Conservation (phyloP, 2,113 vertebrate species). For the Osmerus mordax region DNA sequence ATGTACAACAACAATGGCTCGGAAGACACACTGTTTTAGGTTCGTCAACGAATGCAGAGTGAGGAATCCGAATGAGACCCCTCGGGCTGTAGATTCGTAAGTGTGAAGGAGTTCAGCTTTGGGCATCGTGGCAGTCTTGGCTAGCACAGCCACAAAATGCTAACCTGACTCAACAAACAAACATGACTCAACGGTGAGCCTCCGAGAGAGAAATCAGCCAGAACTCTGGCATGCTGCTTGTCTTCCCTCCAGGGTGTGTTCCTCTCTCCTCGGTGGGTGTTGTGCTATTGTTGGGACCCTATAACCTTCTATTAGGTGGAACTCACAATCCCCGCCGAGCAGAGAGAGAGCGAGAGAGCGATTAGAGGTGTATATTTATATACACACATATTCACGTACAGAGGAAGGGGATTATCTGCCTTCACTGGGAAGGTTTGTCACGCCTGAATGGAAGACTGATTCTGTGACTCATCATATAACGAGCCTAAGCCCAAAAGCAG, state of each 20-base stretch:
- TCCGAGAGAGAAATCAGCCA: neutral
- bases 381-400: neutral
- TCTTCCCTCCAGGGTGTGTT: neutral
- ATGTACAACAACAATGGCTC: no score
- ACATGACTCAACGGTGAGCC: conserved; percentile 9
- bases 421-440: conserved; percentile 19
- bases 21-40: no score
- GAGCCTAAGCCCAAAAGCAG: conserved; percentile 31
- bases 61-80: no score
- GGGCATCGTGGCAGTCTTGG: no score
- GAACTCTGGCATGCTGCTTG: neutral
- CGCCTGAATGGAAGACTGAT: conserved; percentile 16
- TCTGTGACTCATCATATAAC: conserved; percentile 35
- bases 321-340: conserved; percentile 17
- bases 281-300: conserved; percentile 17
- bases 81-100: no score
- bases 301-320: conserved; percentile 12
- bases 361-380: conserved; percentile 27
- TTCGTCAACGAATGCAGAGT: no score
- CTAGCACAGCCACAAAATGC: neutral
- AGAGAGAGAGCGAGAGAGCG: conserved; percentile 21
- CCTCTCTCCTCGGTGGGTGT: conserved; percentile 8
- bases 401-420: conserved; percentile 1
- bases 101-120: no score
- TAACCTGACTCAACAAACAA: neutral